Percentiles rank a stretch among this genome's conserved stretches.
These are phyloP conservation scores for Olivierus martensii DNA, from an alignment of 1,140 invertebrate genomes.

Conservation along the genomic window DNA sequence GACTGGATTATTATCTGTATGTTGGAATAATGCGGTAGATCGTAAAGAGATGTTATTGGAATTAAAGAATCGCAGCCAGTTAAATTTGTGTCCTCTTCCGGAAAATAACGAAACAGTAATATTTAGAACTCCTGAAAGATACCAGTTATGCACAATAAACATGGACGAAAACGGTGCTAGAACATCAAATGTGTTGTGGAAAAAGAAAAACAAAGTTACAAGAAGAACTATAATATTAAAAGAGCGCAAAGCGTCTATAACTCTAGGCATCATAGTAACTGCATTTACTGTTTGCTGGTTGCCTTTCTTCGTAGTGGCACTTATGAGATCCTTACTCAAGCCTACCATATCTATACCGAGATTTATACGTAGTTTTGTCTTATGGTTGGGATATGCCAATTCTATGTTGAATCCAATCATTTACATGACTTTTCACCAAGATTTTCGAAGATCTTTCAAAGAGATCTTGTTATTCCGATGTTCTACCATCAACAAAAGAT, in stretches of 20 bases:
- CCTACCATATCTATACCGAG: constrained; percentile 56
- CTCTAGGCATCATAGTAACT: constrained; percentile 80
- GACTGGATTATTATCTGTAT: no score
- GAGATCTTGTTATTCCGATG: constrained; percentile 79
- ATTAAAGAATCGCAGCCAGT: no score
- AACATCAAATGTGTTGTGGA: no score
- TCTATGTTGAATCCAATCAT: constrained; percentile 87
- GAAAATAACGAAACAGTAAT: no score
- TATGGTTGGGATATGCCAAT: constrained; percentile 95
- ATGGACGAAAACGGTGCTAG: no score
- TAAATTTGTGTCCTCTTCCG: no score
- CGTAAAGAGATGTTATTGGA: no score
- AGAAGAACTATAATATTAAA: constrained; percentile 14
- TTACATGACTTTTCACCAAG: constrained; percentile 82
- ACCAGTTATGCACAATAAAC: no score
- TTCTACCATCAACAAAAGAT: constrained; percentile 72
- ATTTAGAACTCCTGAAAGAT: no score
- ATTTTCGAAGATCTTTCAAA: constrained; percentile 83
- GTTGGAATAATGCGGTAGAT: no score
- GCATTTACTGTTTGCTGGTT: constrained; percentile 67
- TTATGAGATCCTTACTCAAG: constrained; percentile 62
- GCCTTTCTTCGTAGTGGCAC: constrained; percentile 87
- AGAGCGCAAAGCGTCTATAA: constrained; percentile 71
- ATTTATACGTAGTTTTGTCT: constrained; percentile 36
- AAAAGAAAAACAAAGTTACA: neutral